Evolutionary conservation across 2,888 invertebrate species (phyloP).

Genomic region (Thecocarcelia acutangulata): DNA sequence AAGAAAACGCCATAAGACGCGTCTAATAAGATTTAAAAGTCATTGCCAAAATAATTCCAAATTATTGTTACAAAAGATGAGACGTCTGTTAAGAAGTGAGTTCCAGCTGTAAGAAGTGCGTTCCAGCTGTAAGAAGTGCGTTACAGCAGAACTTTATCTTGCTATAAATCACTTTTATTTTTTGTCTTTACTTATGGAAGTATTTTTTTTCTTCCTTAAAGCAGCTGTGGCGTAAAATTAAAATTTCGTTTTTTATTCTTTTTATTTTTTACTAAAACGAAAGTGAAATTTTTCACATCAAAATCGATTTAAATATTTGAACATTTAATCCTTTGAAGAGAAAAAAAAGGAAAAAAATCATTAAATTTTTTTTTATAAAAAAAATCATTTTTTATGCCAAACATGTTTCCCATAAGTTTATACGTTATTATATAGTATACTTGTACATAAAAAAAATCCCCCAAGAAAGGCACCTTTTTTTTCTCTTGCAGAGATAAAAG

Average conservation of each 20-base stretch:
- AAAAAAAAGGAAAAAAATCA: constrained; percentile 44
- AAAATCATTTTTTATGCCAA: constrained; percentile 72
- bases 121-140: too few relatives aligned
- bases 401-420: constrained; percentile 73
- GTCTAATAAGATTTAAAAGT: too few relatives aligned
- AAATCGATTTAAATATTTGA: constrained; percentile 48
- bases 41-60: too few relatives aligned
- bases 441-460: background rate
- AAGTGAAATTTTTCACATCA: constrained; percentile 20
- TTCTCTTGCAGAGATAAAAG: constrained; percentile 52
- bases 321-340: background rate
- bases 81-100: too few relatives aligned
- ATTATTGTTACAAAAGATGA: too few relatives aligned
- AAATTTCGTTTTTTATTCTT: background rate
- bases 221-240: constrained; percentile 2
- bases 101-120: too few relatives aligned
- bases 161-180: background rate
- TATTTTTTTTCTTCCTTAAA: background rate
- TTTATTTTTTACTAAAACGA: background rate
- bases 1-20: too few relatives aligned
- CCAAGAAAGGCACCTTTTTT: constrained; percentile 19
- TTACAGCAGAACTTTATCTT: background rate
- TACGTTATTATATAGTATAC: too few relatives aligned
- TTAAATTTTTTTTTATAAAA: constrained; percentile 46
- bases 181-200: background rate